Evolutionary conservation across 2,888 invertebrate genomes (phyloP), one percentile per base, ranked within the genome.

Genomic region (Iphiclides podalirius): DNA sequence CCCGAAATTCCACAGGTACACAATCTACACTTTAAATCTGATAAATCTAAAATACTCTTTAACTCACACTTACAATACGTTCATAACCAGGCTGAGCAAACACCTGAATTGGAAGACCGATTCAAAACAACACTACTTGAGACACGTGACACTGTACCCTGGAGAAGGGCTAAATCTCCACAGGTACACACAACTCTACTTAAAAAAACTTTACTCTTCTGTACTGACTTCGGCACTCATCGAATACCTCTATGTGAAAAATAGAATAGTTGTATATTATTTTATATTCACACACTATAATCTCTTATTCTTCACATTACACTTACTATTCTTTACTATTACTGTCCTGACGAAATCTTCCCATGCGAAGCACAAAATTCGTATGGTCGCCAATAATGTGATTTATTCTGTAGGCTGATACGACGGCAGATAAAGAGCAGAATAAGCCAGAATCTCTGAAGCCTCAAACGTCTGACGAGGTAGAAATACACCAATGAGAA

Each of bases 1-100:
- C 86, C 87, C 55, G 87, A 86, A 75, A 73, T 87, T 66, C 85
- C 86, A 62, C 86, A 87, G 87, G 87, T 87, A 86, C 49, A 61
- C 8, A 60, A 15, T 8, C 17, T 11, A 31, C 28, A 31, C n/a
- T 31, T 31, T 8, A 31, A 4, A 31, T 31, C n/a, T 11, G 11
- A n/a, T 3, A 47, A 40, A 50, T 28, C 26, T 44, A 37, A 23
- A 23, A 35, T 50, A 33, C 20, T 34, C 45, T 2, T 33, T 46
- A 36, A 16, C 35, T 31, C 11, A 31, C 31, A 31, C 31, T 11
- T 31, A 31, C 31, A 35, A 50, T 40, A 11, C 42, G 23, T 45
- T 52, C 44, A 51, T 40, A 43, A 72, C 67, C 70, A 87, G 86
- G 85, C 81, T 44, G 86, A 87, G 77, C 86, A 84, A 72, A 75